phyloP scores from a whole-genome alignment of 2,888 invertebrate genomes.

The Gymnosoma rotundatum region DNA sequence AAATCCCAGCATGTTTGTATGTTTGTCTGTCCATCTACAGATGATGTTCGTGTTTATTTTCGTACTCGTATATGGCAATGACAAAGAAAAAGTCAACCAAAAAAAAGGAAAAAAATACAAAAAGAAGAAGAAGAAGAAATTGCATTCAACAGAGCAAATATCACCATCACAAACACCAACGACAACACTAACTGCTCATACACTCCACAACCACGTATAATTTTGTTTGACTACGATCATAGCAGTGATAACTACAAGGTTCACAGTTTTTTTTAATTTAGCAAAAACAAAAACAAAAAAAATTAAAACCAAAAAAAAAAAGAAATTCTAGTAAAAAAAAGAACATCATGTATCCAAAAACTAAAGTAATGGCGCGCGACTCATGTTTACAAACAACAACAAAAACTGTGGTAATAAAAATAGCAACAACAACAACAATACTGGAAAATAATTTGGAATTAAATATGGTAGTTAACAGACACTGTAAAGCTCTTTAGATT shows the following conservation, averaged over 20 bases:
- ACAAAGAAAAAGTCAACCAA: slow-evolving; percentile 56
- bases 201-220: slow-evolving; percentile 22
- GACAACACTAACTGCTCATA: not conserved
- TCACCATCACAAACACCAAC: slow-evolving; percentile 50
- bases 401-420: slow-evolving; percentile 54
- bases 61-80: slow-evolving; percentile 53
- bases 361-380: slow-evolving; percentile 81
- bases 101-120: not conserved
- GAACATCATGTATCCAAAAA: slow-evolving; percentile 73
- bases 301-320: slow-evolving; percentile 39
- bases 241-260: slow-evolving; percentile 79
- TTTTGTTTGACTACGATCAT: slow-evolving; percentile 71
- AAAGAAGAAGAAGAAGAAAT: slow-evolving; percentile 56
- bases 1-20: slow-evolving; percentile 71
- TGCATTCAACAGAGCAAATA: slow-evolving; percentile 73
- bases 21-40: slow-evolving; percentile 30
- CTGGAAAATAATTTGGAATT: slow-evolving; percentile 2
- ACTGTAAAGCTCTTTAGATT: too few species aligned
- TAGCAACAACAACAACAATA: slow-evolving; percentile 55
- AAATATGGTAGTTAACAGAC: not conserved
- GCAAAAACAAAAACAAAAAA: slow-evolving; percentile 72
- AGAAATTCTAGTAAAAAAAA: slow-evolving; percentile 42
- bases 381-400: slow-evolving; percentile 78
- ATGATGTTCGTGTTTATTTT: slow-evolving; percentile 49
- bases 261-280: slow-evolving; percentile 79